Percentiles rank a stretch among this genome's conserved stretches.
phyloP scores from a whole-genome alignment of 2,797 vertebrate genomes.

The Morus bassanus region DNA sequence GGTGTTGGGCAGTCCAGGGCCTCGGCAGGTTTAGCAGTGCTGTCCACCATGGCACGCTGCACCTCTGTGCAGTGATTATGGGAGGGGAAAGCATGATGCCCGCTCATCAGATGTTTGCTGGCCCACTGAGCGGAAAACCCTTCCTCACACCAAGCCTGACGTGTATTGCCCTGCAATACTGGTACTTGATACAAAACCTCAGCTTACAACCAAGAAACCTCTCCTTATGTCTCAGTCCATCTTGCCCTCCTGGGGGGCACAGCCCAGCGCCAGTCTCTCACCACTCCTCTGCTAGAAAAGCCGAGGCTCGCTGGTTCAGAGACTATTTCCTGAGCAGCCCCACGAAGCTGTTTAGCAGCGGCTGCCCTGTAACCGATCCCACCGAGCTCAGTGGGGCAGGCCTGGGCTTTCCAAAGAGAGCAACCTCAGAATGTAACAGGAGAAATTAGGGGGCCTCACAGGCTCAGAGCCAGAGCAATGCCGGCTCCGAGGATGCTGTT shows the following conservation, averaged over 20 bases:
- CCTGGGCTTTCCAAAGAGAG: slow-evolving; percentile 26
- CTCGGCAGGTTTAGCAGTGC: not conserved
- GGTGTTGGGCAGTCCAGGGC: too few relatives aligned
- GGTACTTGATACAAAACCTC: not conserved
- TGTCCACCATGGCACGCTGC: not conserved
- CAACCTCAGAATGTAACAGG: not conserved
- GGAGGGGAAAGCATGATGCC: not conserved
- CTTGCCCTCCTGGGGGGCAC: not conserved
- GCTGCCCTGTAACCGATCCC: not conserved
- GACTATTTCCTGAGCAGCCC: not conserved
- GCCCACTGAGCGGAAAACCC: not conserved
- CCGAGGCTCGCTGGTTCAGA: not conserved
- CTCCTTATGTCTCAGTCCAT: not conserved
- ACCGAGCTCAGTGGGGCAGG: not conserved
- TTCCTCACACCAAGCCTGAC: not conserved
- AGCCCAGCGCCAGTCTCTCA: not conserved
- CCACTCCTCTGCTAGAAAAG: not conserved
- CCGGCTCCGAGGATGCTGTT: not conserved
- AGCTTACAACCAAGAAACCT: not conserved
- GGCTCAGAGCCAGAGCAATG: slow-evolving; percentile 35
- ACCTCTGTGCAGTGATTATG: not conserved
- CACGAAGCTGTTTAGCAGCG: not conserved
- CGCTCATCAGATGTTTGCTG: not conserved
- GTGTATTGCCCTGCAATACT: not conserved
- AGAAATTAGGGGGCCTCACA: slow-evolving; percentile 36